Evolutionary conservation across 2,113 vertebrate species (phyloP).

Genomic region (Lathamus discolor): DNA sequence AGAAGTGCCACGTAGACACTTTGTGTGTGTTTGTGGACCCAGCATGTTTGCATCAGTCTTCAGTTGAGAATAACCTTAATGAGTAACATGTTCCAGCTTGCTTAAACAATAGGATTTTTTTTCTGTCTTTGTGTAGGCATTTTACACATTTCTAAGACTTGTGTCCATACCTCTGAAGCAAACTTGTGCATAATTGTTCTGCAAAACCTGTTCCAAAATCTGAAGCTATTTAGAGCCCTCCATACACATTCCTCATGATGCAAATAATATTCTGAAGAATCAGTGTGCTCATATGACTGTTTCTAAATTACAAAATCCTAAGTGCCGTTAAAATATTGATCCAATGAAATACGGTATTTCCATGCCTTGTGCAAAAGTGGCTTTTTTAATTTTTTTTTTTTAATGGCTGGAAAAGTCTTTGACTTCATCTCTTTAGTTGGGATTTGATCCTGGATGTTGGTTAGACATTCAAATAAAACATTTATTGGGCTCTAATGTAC

Average conservation of each 20-base stretch:
- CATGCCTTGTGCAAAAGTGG: not conserved
- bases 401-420: not conserved
- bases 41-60: conserved; percentile 13
- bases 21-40: not conserved
- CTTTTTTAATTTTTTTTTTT: not conserved
- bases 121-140: not conserved
- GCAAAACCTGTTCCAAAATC: conserved; percentile 14
- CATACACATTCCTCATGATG: not conserved
- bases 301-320: not conserved
- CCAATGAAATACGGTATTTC: not conserved
- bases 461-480: not conserved
- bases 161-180: not conserved
- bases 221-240: not conserved
- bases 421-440: not conserved
- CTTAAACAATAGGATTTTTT: not conserved
- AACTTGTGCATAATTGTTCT: not conserved
- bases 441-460: not conserved
- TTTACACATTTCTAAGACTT: not conserved
- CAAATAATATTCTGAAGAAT: not conserved
- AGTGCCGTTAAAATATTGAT: not conserved
- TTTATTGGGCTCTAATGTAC: not conserved
- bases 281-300: not conserved
- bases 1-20: conserved; percentile 3
- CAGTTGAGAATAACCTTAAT: not conserved
- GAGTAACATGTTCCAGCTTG: not conserved